phyloP scores from a whole-genome alignment of 2,113 vertebrate species.

The Sphyrna mokarran region DNA sequence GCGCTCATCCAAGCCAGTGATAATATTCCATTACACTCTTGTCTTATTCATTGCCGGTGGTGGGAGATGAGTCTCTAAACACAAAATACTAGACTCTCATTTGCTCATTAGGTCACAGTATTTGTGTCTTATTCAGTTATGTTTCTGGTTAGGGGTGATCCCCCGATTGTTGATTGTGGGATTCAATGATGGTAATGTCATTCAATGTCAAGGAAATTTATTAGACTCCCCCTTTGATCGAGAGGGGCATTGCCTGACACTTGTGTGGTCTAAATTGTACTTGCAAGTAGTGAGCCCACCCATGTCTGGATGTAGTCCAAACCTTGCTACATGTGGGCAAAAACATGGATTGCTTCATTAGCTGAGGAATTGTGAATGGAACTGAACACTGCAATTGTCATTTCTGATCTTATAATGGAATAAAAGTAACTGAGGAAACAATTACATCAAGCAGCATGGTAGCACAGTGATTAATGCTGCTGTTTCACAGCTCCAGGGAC shows the following conservation, averaged over 20 bases:
- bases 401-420: background rate
- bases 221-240: background rate
- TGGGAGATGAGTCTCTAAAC: background rate
- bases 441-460: too few species aligned
- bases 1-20: background rate
- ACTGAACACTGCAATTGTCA: background rate
- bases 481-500: too few species aligned
- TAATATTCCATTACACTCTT: background rate
- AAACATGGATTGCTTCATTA: background rate
- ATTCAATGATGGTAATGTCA: background rate
- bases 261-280: background rate
- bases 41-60: background rate
- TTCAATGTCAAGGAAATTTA: background rate
- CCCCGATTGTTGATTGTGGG: background rate
- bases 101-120: too few species aligned
- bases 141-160: background rate
- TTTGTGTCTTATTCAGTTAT: background rate
- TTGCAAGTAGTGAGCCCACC: background rate
- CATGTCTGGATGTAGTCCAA: background rate
- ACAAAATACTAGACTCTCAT: too few species aligned
- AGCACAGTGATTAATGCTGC: too few species aligned
- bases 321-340: background rate
- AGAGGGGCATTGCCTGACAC: background rate
- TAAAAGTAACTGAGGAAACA: background rate
- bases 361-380: background rate